phyloP scores from a whole-genome alignment of 1,140 invertebrate species.

The Meloidogyne exigua region DNA sequence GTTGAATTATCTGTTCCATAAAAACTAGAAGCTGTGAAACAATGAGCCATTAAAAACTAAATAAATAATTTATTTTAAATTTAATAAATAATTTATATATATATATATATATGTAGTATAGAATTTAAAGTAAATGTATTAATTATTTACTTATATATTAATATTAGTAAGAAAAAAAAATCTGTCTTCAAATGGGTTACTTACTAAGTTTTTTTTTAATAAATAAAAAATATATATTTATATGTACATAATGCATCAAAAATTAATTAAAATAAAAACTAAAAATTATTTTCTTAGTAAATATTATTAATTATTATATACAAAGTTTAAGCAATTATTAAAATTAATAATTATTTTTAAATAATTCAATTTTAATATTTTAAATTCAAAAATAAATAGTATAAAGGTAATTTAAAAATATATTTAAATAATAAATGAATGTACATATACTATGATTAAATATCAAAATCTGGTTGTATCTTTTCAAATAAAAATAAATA shows the following conservation, averaged over 20 bases:
- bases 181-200: not conserved
- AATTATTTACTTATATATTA: not conserved
- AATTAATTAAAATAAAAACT: not conserved
- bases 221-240: not conserved
- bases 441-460: no score
- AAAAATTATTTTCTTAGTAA: no score
- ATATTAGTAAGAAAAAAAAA: not conserved
- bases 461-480: no score
- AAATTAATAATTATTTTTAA: no score
- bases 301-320: no score
- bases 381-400: no score
- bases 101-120: not conserved
- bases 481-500: not conserved
- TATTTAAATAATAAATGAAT: no score
- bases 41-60: not conserved
- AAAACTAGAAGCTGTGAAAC: not conserved
- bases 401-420: no score
- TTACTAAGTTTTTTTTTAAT: not conserved
- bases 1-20: conserved; percentile 9
- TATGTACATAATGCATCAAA: not conserved
- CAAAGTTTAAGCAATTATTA: no score
- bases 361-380: no score
- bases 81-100: no score
- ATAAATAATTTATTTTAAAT: not conserved
- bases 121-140: not conserved